Evolutionary conservation across 2,797 vertebrate species (phyloP).

Genomic region (Australoheros facetus): DNA sequence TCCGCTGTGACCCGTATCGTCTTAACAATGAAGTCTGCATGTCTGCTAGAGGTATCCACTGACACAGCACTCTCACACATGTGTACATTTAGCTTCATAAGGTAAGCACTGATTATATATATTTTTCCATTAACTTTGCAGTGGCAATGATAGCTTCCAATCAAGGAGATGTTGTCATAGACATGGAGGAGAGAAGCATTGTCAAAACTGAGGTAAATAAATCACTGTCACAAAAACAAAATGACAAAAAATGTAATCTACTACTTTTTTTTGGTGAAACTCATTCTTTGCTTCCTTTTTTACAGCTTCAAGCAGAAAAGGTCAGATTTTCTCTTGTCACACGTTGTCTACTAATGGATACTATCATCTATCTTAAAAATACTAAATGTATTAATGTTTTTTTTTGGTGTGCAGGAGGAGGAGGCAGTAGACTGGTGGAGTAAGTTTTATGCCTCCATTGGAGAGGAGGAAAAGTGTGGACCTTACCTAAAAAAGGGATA

Average conservation of each 20-base stretch:
- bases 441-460: conserved; percentile 94
- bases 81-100: background rate
- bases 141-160: conserved; percentile 86
- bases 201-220: conserved; percentile 86
- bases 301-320: conserved; percentile 68
- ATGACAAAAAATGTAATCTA: background rate
- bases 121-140: conserved; percentile 31
- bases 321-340: conserved; percentile 52
- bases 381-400: background rate
- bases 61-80: background rate
- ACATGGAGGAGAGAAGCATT: conserved; percentile 88
- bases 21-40: conserved; percentile 75
- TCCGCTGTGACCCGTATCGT: conserved; percentile 90
- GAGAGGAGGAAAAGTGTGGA: conserved; percentile 90
- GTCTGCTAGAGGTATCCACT: conserved; percentile 87
- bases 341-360: background rate
- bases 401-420: conserved; percentile 82
- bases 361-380: background rate
- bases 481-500: conserved; percentile 96
- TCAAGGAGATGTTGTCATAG: conserved; percentile 84
- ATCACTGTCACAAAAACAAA: background rate
- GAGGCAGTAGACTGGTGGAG: conserved; percentile 99
- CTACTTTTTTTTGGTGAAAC: background rate
- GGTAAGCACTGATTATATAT: background rate
- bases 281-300: conserved; percentile 20